Evolutionary conservation across 2,113 vertebrate species (phyloP), one percentile per base, ranked within the genome.

Genomic region (Mustela nigripes): DNA sequence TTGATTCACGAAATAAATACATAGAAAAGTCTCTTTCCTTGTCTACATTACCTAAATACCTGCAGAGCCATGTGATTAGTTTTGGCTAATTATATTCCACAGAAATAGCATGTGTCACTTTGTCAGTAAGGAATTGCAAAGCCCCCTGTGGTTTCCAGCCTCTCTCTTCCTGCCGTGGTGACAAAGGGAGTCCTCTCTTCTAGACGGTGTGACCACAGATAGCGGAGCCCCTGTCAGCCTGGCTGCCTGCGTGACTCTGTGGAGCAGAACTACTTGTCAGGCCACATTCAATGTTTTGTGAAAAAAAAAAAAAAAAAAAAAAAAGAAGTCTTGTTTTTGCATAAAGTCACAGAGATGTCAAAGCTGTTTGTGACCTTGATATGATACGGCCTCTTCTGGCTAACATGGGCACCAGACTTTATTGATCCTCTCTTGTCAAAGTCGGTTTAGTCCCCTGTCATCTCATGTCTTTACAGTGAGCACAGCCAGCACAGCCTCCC

Each of bases 401-500:
- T 28, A 31, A 12, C 26, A 11, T 4, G 9, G 79, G 10, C 22
- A 33, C 26, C 50, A 69, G 28, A 53, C 18, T 11, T 0, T 0
- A 24, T 14, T 5, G 28, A 31, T 33, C n/a, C 31, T n/a, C 42
- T 36, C 48, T 56, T 65, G 31, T 78, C 36, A 39, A 45, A 33
- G 28, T 65, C 6, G 21, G 33, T 76, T 79, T 4, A 26, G 28
- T 22, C 5, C 21, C 2, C 36, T 91, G 33, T 36, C 4, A 21
- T 0, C 39, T 45, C 19, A 15, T 9, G 26, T 16, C 22, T 53
- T 48, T 3, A 18, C 42, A 9, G 0, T 24, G 45, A 33, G 11
- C 9, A 2, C 7, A 8, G 26, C 2, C 28, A 33, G 11, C 9
- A 2, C 7, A 8, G 26, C 2, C 28, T 65, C 16, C 31, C 4